Evolutionary conservation across 2,888 invertebrate species (phyloP).

Genomic region (Cheilosia vulpina): DNA sequence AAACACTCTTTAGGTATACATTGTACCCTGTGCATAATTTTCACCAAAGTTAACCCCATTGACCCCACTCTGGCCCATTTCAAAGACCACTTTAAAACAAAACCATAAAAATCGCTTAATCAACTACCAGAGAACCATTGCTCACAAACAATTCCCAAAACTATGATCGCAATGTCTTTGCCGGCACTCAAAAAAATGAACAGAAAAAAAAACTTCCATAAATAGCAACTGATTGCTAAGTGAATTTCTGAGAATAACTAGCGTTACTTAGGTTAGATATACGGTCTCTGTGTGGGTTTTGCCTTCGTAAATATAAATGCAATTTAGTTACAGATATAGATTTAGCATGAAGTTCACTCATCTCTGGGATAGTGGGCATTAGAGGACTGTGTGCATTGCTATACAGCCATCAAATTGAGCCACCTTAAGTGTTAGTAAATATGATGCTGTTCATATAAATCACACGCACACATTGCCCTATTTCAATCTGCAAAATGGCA

Average conservation of each 20-base stretch:
- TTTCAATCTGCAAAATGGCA: slow-evolving; percentile 5
- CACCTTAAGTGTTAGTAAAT: too few relatives aligned
- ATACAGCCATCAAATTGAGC: slow-evolving; percentile 40
- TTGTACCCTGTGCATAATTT: too few relatives aligned
- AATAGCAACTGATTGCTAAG: slow-evolving; percentile 69
- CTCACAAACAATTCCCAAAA: too few relatives aligned
- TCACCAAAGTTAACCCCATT: too few relatives aligned
- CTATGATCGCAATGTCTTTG: too few relatives aligned
- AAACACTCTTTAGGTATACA: too few relatives aligned
- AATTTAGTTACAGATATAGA: slow-evolving; percentile 34
- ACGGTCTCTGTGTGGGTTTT: neutral
- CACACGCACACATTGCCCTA: slow-evolving; percentile 8
- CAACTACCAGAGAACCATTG: too few relatives aligned
- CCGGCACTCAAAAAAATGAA: neutral
- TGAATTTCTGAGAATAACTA: slow-evolving; percentile 59
- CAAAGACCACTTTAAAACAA: too few relatives aligned
- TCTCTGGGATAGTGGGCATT: neutral
- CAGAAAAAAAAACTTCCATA: slow-evolving; percentile 39
- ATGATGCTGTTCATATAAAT: neutral
- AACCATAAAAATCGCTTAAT: too few relatives aligned
- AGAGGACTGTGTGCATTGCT: neutral
- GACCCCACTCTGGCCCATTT: too few relatives aligned
- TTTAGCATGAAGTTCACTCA: slow-evolving; percentile 32
- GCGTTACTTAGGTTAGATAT: neutral
- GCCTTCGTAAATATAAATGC: slow-evolving; percentile 17